Conservation (phyloP, 2,797 vertebrate species). For the Parauchenoglanis ngamensis region DNA sequence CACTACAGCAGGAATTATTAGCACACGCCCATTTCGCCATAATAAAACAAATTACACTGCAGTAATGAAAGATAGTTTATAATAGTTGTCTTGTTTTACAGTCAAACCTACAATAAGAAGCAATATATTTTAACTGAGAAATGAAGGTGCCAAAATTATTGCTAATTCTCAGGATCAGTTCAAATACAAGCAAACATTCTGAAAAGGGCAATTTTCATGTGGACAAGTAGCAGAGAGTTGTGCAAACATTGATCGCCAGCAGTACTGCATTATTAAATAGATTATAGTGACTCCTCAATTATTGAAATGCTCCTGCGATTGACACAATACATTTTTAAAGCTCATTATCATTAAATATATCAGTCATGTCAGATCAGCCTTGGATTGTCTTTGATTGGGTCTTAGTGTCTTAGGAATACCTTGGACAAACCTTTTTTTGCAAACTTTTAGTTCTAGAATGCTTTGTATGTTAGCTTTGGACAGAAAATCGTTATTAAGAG, state of each 20-base stretch:
- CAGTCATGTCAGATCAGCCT: background rate
- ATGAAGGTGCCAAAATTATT: background rate
- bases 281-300: background rate
- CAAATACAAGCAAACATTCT: background rate
- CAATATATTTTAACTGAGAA: background rate
- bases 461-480: background rate
- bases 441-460: background rate
- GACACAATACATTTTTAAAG: background rate
- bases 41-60: background rate
- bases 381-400: background rate
- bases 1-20: constrained; percentile 17
- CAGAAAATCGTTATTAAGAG: background rate
- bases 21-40: background rate
- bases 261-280: background rate
- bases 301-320: background rate
- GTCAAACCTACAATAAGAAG: background rate
- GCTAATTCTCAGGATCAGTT: background rate
- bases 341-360: background rate
- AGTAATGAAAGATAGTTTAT: background rate
- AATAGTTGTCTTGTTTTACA: background rate
- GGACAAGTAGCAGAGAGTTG: background rate
- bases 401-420: background rate
- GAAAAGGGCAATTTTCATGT: background rate
- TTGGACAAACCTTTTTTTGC: background rate
- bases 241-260: background rate